These are phyloP conservation scores for Austrolebias charrua DNA, from an alignment of 2,797 vertebrate species.

Conservation along the genomic window DNA sequence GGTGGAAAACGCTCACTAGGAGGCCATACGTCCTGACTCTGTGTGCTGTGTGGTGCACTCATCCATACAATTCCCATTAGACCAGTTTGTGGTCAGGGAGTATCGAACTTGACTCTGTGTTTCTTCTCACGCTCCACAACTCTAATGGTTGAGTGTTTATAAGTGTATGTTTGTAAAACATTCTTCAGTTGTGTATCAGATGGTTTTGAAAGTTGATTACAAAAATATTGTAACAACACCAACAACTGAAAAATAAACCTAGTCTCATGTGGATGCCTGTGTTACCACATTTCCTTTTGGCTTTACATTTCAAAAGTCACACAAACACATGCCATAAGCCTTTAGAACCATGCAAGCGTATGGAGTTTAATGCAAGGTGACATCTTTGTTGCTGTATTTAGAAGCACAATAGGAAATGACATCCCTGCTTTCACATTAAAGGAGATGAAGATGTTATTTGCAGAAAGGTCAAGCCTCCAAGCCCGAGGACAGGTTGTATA, in stretches of 20 bases:
- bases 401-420: constrained; percentile 55
- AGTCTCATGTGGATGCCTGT: neutral
- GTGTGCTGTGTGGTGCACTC: constrained; percentile 50
- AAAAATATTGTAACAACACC: no score
- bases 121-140: constrained; percentile 38
- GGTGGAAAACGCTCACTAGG: constrained; percentile 58
- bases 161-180: constrained; percentile 26
- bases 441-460: constrained; percentile 63
- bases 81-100: constrained; percentile 53
- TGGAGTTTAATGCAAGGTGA: constrained; percentile 28
- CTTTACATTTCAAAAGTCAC: neutral
- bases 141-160: constrained; percentile 29
- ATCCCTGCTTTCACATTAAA: constrained; percentile 60
- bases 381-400: constrained; percentile 24
- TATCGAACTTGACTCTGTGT: constrained; percentile 42
- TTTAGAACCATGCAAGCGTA: constrained; percentile 12
- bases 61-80: constrained; percentile 76
- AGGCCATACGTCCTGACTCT: constrained; percentile 54
- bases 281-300: constrained; percentile 1
- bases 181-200: constrained; percentile 16
- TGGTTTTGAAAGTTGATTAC: neutral
- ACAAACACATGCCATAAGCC: constrained; percentile 6
- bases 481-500: constrained; percentile 61
- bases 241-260: neutral
- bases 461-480: constrained; percentile 64